A percentile compares a stretch with the other conserved stretches of the same genome.
These are phyloP conservation scores for Suncus etruscus DNA, from an alignment of 2,113 vertebrate species.

Conservation along the genomic window DNA sequence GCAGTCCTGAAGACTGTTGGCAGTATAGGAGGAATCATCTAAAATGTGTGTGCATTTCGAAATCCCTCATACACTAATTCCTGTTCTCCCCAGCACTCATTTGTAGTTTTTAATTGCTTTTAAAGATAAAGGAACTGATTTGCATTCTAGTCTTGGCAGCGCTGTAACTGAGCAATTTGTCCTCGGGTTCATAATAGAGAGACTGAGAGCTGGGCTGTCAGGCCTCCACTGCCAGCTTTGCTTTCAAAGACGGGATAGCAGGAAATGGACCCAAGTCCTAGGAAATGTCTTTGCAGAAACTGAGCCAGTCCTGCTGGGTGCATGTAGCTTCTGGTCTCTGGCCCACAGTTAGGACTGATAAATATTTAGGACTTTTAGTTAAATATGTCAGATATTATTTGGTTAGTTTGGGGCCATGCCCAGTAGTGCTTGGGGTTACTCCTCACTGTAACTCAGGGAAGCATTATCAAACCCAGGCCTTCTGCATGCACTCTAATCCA, in stretches of 20 bases:
- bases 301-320: not conserved
- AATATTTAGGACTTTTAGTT: not conserved
- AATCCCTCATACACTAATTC: not conserved
- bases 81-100: not conserved
- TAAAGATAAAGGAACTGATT: conserved; percentile 54
- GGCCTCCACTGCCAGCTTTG: not conserved
- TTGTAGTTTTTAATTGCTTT: conserved; percentile 63
- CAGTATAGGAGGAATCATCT: not conserved
- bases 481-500: too few relatives aligned
- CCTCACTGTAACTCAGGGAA: too few relatives aligned
- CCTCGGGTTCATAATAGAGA: not conserved
- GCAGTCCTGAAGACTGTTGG: not conserved
- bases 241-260: not conserved
- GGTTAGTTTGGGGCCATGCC: too few relatives aligned
- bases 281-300: not conserved
- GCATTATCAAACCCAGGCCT: too few relatives aligned
- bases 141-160: not conserved
- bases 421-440: too few relatives aligned
- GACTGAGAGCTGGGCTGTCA: not conserved
- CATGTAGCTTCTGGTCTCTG: not conserved
- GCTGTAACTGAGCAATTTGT: not conserved
- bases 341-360: not conserved
- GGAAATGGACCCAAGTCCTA: not conserved
- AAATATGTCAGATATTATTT: not conserved
- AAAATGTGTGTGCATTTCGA: conserved; percentile 36